Base-by-base conservation (phyloP, 2,113 vertebrate species). In the Ovis aries region DNA sequence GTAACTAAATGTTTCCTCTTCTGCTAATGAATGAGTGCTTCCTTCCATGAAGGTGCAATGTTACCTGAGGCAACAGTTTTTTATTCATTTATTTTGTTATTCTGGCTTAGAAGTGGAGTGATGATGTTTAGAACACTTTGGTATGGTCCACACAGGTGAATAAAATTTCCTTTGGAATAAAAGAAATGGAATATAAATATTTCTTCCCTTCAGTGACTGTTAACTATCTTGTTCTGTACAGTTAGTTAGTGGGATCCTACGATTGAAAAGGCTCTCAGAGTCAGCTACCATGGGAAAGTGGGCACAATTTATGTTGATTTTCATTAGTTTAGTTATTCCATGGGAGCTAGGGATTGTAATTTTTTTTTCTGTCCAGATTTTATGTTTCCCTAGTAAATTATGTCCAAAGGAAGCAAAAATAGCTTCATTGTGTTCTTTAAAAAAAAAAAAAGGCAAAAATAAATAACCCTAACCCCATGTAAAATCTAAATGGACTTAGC, bases 1-100 rank as follows among this genome's bases (percentile, higher is more conserved):
- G 19, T 92, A 77, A 90, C 95, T 33, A 91, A 97, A 59, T 98
- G 36, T 97, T 98, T 88, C 1, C 55, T 98, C 97, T 98, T 48
- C 4, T 80, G 29, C 94, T 97, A 95, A 31, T 53, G 96, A 91
- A 64, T 48, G 45, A 86, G 77, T 95, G 19, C n/a, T 97, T 74
- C 4, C 95, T 95, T 98, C 57, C 12, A 25, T 7, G 27, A 96
- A 71, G 64, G 60, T 77, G 40, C 11, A 52, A 6, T 50, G n/a
- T 93, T 91, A 62, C 92, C 52, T 45, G 87, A 97, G 92, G 94
- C 40, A 62, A 71, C 15, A 52, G 16, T 89, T 87, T 92, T 82
- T 93, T 81, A 48, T 55, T 94, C 45, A 48, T 53, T 95, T 92
- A 82, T 87, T 94, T 95, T 89, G 17, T 87, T 92, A 97, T 92